Evolutionary conservation across 2,113 vertebrate genomes (phyloP), one percentile per base, ranked within the genome.

Genomic region (Machaerirhynchus nigripectus): DNA sequence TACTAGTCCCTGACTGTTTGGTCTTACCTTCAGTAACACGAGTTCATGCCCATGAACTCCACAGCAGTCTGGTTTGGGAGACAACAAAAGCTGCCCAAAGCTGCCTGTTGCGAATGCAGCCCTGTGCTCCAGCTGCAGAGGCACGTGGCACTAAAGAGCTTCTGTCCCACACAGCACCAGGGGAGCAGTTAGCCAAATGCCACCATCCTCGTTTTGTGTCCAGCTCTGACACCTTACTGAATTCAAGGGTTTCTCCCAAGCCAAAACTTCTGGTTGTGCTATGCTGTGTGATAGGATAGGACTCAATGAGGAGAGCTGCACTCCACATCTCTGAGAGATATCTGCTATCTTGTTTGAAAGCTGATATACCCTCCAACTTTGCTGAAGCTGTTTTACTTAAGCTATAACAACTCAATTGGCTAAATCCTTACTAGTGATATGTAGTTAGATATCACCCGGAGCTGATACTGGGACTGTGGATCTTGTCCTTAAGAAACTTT

Each of bases 341-440:
- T 85, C 81, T 97, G 89, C 40, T 89, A 96, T 96, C 94, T 96
- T 96, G 39, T 91, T 95, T 70, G 70, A 96, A 97, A 97, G 87
- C 92, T 86, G 93, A 89, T 96, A 94, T 88, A 96, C 81, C 84
- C 91, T 97, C 92, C 90, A 97, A 95, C 89, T 96, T 92, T 93
- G 88, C 88, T 77, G 84, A 61, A 97, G 94, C 67, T 95, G 39
- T 97, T 97, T 97, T 94, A 96, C 83, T 93, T 97, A 94, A 98
- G 86, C 93, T 94, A 87, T 84, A 87, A 94, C 91, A 96, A 96
- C 65, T 97, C 95, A 95, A 89, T 96, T 94, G 87, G 56, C 86
- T 97, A 97, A 97, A 96, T 96, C 93, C 95, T 95, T 91, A 83
- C 91, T 95, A 93, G 92, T 76, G 93, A 97, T 96, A 97, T 61